Percentiles rank a stretch among this genome's conserved stretches.
phyloP scores from a whole-genome alignment of 2,797 vertebrate species.

The Malacoctenus gilli region DNA sequence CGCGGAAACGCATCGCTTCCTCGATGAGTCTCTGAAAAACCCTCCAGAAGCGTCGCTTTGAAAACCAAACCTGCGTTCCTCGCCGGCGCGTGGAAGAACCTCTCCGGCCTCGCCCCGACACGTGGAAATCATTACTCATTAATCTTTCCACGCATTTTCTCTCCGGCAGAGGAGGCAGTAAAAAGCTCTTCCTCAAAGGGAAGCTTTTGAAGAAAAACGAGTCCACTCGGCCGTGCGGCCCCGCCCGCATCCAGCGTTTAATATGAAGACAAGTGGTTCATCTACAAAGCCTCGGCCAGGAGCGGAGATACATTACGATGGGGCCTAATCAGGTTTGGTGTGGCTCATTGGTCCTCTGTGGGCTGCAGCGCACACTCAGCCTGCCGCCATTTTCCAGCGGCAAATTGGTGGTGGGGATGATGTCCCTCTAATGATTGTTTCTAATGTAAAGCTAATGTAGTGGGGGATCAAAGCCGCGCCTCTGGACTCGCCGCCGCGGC shows the following conservation, averaged over 20 bases:
- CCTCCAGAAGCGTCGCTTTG: constrained; percentile 14
- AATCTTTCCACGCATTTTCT: constrained; percentile 29
- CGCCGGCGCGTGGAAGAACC: no score
- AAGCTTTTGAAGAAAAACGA: constrained; percentile 50
- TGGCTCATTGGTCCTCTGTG: constrained; percentile 77
- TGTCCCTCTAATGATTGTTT: constrained; percentile 79
- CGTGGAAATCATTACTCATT: constrained; percentile 46
- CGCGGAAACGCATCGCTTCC: no score
- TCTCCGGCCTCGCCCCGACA: constrained; percentile 12
- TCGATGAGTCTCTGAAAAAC: constrained; percentile 7
- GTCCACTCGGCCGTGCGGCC: constrained; percentile 37
- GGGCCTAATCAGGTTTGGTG: constrained; percentile 77
- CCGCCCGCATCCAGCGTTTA: constrained; percentile 34
- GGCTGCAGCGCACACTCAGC: constrained; percentile 63
- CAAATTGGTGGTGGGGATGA: constrained; percentile 80
- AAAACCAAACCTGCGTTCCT: constrained; percentile 37
- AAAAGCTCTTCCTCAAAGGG: constrained; percentile 46
- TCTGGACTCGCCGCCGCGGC: constrained; percentile 60
- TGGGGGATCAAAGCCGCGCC: constrained; percentile 74
- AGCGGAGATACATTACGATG: constrained; percentile 67
- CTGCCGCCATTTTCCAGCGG: constrained; percentile 76
- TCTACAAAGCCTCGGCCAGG: constrained; percentile 59
- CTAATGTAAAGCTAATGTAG: constrained; percentile 83
- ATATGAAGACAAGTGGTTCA: constrained; percentile 50
- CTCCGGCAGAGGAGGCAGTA: constrained; percentile 6